phyloP scores from a whole-genome alignment of 2,888 invertebrate species.

The Carabus problematicus region DNA sequence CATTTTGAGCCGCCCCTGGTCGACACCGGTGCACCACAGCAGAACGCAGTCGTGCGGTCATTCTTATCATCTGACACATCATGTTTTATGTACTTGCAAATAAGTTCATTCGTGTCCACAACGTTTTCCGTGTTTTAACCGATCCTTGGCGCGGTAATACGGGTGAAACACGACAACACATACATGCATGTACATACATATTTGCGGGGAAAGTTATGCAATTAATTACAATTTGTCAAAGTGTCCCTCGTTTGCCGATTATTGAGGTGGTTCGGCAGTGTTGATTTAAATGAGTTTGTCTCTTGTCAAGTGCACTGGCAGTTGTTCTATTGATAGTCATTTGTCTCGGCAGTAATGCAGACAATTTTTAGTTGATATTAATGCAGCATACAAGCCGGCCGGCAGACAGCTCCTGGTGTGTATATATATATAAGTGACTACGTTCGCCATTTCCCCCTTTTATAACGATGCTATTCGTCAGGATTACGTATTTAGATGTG shows the following conservation, averaged over 20 bases:
- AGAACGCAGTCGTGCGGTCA: no score
- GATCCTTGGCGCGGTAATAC: slow-evolving; percentile 12
- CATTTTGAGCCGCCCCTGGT: no score
- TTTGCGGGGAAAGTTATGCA: background rate
- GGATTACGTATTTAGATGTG: slow-evolving; percentile 43
- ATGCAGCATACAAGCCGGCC: no score
- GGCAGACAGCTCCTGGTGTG: no score
- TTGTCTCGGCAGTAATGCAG: no score
- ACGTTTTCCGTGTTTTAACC: slow-evolving; percentile 32
- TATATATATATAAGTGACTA: background rate
- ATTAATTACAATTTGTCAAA: slow-evolving; percentile 7
- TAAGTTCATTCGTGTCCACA: slow-evolving; percentile 35
- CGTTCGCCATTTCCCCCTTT: slow-evolving; percentile 31
- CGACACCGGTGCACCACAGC: no score
- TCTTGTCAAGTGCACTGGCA: background rate
- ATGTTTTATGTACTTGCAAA: slow-evolving; percentile 33
- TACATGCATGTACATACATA: no score
- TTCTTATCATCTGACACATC: slow-evolving; percentile 26
- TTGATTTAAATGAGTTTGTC: slow-evolving; percentile 20
- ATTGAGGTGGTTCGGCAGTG: slow-evolving; percentile 10
- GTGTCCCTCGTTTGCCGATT: slow-evolving; percentile 14
- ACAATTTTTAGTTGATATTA: no score
- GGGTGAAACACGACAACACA: slow-evolving; percentile 9
- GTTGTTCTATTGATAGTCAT: background rate
- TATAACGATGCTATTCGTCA: slow-evolving; percentile 42